Evolutionary conservation across 2,888 invertebrate genomes (phyloP).

Genomic region (Agrochola litura): DNA sequence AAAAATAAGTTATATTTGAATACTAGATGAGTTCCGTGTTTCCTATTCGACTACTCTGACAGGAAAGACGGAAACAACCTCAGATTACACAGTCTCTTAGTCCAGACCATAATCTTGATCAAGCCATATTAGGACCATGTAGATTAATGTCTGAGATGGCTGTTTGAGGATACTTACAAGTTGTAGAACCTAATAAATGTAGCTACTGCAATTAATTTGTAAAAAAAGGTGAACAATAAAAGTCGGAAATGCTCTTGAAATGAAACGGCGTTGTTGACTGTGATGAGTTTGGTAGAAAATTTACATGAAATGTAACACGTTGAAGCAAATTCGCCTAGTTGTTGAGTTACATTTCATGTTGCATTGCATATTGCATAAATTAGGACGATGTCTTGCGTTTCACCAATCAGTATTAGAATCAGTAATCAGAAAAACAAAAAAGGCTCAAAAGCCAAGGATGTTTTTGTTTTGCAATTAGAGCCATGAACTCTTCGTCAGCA

Average conservation of each 20-base stretch:
- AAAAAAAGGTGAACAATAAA: background rate
- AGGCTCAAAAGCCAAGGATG: background rate
- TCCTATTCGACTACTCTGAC: no score
- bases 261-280: background rate
- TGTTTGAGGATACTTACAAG: background rate
- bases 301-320: no score
- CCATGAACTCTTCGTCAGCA: conserved; percentile 32
- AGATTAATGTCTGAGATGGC: background rate
- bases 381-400: background rate
- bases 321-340: background rate
- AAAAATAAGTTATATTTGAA: no score
- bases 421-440: background rate
- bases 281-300: background rate
- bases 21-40: no score
- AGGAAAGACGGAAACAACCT: no score
- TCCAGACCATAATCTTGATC: background rate
- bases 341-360: background rate
- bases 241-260: background rate
- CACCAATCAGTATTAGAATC: background rate
- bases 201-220: background rate
- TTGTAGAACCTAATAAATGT: background rate
- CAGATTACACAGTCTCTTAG: background rate
- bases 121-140: background rate
- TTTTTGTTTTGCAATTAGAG: background rate
- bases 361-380: background rate